Base-by-base conservation (phyloP, 2,888 invertebrate species). In the Steinernema scapterisci region DNA sequence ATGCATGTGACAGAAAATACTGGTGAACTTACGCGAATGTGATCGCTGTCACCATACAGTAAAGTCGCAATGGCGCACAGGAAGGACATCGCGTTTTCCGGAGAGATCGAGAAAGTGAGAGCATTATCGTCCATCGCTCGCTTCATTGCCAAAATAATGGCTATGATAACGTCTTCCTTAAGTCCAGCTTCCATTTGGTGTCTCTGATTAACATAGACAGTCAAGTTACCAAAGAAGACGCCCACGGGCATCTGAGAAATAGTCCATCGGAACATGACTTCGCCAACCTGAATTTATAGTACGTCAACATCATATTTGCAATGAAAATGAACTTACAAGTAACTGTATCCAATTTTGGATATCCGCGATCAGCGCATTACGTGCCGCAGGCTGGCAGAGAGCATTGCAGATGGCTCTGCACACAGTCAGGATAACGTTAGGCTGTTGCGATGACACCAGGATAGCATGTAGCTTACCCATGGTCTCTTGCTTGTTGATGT, bases 181-280 rank as follows among this genome's bases (percentile, higher is more conserved):
- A 85, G 86, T 19, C 86, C 86, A 38, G 86, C 73, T 73, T 86
- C 84, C 23, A 75, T 75, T 7, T 73, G 70, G 43, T 83, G 81
- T 5, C 80, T 75, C 31, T 76, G 72, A 45, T 84, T 73, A n/a
- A 86, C 77, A 13, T 81, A 75, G 19, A 78, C 70, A 3, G 83
- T 75, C 76, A 84, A 80, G 70, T 86, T 86, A 38, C 81, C 82
- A 2, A 86, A 74, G 0, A 81, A 81, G 0, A 81, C 81, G 2
- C 83, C 72, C 2, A 84, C 82, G 16, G 85, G 81, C 0, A 81
- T 7, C 82, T 85, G 73, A 44, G 71, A 70, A 0, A 16, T 31
- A 21, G 63, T 21, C 25, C 23, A 46, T 1, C 16, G 19, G 21
- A n/a, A 19, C 43, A 45, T 45, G 2, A 71, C 71, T 6, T 19